Base-by-base conservation (phyloP, 1,140 invertebrate species). In the Brachionus calyciflorus region DNA sequence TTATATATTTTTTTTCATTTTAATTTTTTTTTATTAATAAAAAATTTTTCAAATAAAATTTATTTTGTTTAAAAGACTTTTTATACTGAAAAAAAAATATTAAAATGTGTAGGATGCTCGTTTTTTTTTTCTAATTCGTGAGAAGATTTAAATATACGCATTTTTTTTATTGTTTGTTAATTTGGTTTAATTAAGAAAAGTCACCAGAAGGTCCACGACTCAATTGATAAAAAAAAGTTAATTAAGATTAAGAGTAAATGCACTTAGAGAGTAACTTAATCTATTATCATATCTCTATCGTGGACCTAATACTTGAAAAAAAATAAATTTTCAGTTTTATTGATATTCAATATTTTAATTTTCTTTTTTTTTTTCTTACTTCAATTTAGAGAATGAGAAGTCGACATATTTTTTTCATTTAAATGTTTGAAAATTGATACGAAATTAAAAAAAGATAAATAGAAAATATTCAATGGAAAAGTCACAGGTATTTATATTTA, bases 61-160 rank as follows among this genome's bases (percentile, higher is more conserved):
- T 69, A 24, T n/a, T 68, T 46, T 26, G 12, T 14, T 70, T 17
- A 14, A n/a, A 41, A 68, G 26, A 17, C 30, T 24, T 0, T n/a
- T 37, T 60, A 37, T 60, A 37, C 28, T 60, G 37, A 12, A 60
- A 60, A 19, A 17, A 14, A 19, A 33, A 60, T 19, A 37, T 37
- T 49, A 6, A 12, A n/a, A 6, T 2, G 46, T 33, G 37, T 37
- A 7, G n/a, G 33, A n/a, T 19, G 17, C 1, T 60, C 30, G 17
- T 33, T 60, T 5, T 33, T 17, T 17, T 37, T 28, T 33, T 60
- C 37, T 33, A 60, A 65, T 44, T 65, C 60, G 60, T 65, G 60
- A 65, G 60, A 65, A 65, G 21, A 44, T 44, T 44, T 65, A 65
- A 65, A 65, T 65, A 65, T 65, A 65, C 60, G 37, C 6, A 14